phyloP scores from a whole-genome alignment of 30 jellyfish, hydroid and myxozoan species.

The Hydractinia echinata region DNA sequence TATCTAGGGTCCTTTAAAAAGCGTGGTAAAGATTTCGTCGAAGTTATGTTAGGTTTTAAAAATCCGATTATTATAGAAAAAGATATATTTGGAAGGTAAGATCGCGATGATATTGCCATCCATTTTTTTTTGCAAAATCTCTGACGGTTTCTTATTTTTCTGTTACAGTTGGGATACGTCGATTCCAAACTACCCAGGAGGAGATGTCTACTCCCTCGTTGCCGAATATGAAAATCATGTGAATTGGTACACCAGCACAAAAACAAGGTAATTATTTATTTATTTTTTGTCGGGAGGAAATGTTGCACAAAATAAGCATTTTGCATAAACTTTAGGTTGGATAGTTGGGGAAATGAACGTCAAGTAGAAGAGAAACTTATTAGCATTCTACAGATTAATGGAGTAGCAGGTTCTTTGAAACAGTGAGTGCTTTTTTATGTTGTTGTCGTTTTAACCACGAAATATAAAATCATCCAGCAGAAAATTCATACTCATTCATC shows the following conservation, averaged over 20 bases:
- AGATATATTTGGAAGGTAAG: conserved; percentile 41
- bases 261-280: conserved; percentile 22
- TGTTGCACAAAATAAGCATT: background rate
- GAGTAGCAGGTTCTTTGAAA: conserved; percentile 35
- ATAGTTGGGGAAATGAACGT: conserved; percentile 57
- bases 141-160: background rate
- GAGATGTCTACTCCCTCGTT: conserved; percentile 40
- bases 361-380: conserved; percentile 11
- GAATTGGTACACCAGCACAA: conserved; percentile 31
- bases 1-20: conserved; percentile 12
- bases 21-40: conserved; percentile 27
- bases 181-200: conserved; percentile 36
- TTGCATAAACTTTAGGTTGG: conserved; percentile 9
- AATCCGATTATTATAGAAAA: conserved; percentile 23
- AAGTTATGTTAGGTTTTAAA: conserved; percentile 18
- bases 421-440: conserved; percentile 13
- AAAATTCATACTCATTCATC: too few relatives aligned
- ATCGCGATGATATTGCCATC: background rate
- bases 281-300: background rate
- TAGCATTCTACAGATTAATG: conserved; percentile 35
- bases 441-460: background rate
- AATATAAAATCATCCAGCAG: too few relatives aligned
- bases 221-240: conserved; percentile 51
- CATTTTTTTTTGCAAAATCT: background rate
- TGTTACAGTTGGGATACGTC: conserved; percentile 27